A percentile compares a stretch with the other conserved stretches of the same genome.
Conservation (phyloP, 2,113 vertebrate genomes). For the Bubo bubo region DNA sequence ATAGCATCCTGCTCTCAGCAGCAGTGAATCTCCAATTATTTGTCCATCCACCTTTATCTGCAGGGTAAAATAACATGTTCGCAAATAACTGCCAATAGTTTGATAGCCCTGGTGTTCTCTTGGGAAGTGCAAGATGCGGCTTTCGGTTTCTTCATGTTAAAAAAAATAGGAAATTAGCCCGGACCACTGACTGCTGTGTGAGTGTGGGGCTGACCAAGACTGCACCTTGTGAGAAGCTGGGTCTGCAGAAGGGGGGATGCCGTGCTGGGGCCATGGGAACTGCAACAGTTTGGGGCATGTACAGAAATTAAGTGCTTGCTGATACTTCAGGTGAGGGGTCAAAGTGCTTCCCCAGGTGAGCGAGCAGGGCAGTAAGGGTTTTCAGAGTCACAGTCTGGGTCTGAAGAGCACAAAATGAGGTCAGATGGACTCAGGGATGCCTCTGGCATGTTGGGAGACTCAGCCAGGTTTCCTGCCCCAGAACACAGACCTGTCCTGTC, state of each 20-base stretch:
- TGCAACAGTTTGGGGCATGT: fast-evolving
- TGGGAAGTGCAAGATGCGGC: not conserved
- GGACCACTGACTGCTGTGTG: not conserved
- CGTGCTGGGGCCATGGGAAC: not conserved
- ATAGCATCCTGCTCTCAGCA: not conserved
- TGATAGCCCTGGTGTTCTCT: not conserved
- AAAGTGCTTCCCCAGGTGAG: not conserved
- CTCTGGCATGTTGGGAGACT: not conserved
- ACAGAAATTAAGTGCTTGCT: not conserved
- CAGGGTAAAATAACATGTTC: fast-evolving
- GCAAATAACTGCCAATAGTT: not conserved
- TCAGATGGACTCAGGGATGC: not conserved
- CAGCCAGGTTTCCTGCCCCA: not conserved
- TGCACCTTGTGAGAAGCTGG: not conserved
- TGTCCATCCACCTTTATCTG: not conserved
- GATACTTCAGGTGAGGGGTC: not conserved
- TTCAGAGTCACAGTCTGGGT: not conserved
- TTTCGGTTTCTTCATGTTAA: not conserved
- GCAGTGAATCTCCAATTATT: not conserved
- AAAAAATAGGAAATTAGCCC: not conserved
- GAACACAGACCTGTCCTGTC: not conserved
- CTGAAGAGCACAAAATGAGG: not conserved
- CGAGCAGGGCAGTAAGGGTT: not conserved
- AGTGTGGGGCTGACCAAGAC: not conserved
- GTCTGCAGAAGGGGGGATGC: not conserved